Base-by-base conservation (phyloP, 2,113 vertebrate species). In the Aplodontia rufa region DNA sequence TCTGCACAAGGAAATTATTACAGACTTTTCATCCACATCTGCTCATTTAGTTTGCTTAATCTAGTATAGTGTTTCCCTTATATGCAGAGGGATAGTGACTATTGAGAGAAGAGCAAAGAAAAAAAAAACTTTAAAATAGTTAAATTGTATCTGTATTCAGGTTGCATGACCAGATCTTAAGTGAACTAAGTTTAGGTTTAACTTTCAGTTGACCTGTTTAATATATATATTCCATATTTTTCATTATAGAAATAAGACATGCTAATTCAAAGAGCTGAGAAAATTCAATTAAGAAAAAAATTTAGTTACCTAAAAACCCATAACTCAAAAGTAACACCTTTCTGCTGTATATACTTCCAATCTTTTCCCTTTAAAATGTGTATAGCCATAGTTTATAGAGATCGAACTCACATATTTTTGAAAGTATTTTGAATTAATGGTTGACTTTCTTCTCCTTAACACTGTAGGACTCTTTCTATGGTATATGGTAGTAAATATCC, bases 1-100 rank as follows among this genome's bases (percentile, higher is more conserved):
- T 83, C 90, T 83, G 62, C 81, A 90, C 85, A 90, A 76, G 93
- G 89, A 78, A 97, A 97, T 98, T 98, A 97, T 97, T 84, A 71
- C 0, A 6, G 32, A 95, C 69, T 97, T 98, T 98, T 66, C 86
- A 95, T 95, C 93, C 85, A 96, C 95, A 98, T 96, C 97, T 98
- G 97, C 51, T 98, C 95, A 49, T 94, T 98, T 82, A 95, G 64
- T 87, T 95, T 95, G 42, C 92, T 96, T 97, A 97, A 78, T 88
- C 83, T 97, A 93, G 71, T 88, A 58, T 83, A 96, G 76, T 81
- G 53, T 49, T 96, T 97, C 47, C 55, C 51, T 97, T 78, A 88
- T 37, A 95, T 58, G 7, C 32, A 78, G 49, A 60, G 14, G 5
- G 71, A 45, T 4, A 28, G 1, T 49, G 64, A 86, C 72, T 69